Evolutionary conservation across 1,140 invertebrate species (phyloP), one percentile per base, ranked within the genome.

Genomic region (Tetragnatha versicolor): DNA sequence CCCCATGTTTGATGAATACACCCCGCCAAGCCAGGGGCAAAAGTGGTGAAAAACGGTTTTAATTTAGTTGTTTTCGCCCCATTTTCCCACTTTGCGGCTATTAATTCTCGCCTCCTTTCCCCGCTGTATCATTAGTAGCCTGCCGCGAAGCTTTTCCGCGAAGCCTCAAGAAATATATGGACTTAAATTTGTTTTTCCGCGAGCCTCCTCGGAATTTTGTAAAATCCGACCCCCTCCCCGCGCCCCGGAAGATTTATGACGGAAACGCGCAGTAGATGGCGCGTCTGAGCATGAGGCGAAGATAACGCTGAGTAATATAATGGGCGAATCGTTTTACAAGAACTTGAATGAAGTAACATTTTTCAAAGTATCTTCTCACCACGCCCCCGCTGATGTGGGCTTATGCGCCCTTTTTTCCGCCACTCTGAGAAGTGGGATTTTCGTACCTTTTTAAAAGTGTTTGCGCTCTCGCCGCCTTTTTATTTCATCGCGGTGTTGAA

Each of bases 321-420:
- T 42, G 69, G 55, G 53, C 12, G 37, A 73, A 60, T 7, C 51
- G 53, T 73, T 73, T 58, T 73, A 73, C 53, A 73, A 73, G 69
- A 73, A 55, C 68, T 53, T 70, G 68, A 53, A 70, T 55, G 68
- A 70, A 70, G 68, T 70, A 70, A 70, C 51, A 70, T 70, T 70
- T 70, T 70, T 70, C 68, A 55, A 70, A 70, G 68, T 55, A 70
- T 70, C 68, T 55, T 55, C 27, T 31, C 2, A 29, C 51, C 68
- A 70, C 68, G 68, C 68, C 68, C 39, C 25, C 33, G 29, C 47
- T 70, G 47, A 70, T 70, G 68, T 55, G 55, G 55, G 68, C 39
- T 70, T 70, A 53, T 49, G 55, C 33, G 47, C 33, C 35, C 17
- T n/a, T 70, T 55, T 55, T 12, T 29, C 35, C 17, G 35, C n/a